Base-by-base conservation (phyloP, 2,797 vertebrate genomes). In the Ctenochaetus hawaiiensis region DNA sequence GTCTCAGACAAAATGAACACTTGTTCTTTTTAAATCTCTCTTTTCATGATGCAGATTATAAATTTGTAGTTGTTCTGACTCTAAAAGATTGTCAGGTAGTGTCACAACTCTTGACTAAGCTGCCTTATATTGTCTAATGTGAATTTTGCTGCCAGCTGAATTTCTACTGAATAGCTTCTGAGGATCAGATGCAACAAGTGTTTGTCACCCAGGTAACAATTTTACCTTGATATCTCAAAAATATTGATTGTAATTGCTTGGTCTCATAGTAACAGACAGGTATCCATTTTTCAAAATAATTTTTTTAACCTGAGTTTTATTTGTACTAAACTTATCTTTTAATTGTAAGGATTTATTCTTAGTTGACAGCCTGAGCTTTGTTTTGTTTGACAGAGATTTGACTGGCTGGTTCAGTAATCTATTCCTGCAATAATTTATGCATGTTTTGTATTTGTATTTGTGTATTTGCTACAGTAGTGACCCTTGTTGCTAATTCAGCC, bases 161-260 rank as follows among this genome's bases (percentile, higher is more conserved):
- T 48, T 67, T 83, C 20, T 52, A 14, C n/a, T 2, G 45, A 65
- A 60, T 34, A 45, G 47, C 30, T 65, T 73, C 53, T 67, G 43
- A 60, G 26, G 66, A 74, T 74, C 23, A 84, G 63, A 78, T 6
- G 34, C 65, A 73, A 58, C 81, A 82, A 49, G 63, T 77, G 61
- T 73, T 57, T 81, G 63, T 80, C 67, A 65, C 30, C 12, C 2
- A 48, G 58, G 78, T 63, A 72, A 52, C 47, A 68, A 16, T 75
- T 34, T 60, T 1, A 52, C 44, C 10, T 47, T 49, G 47, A 82
- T 75, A 62, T 81, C 37, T 26, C 67, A 70, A 72, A 73, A 77
- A 70, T 75, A 67, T 81, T 78, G 48, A 68, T 73, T 23, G 17
- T 75, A 74, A 68, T 82, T 68, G 72, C 71, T 77, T 62, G 18